A percentile compares a stretch with the other conserved stretches of the same genome.
phyloP scores from a whole-genome alignment of 2,797 vertebrate species.

The Gambelia wislizenii region DNA sequence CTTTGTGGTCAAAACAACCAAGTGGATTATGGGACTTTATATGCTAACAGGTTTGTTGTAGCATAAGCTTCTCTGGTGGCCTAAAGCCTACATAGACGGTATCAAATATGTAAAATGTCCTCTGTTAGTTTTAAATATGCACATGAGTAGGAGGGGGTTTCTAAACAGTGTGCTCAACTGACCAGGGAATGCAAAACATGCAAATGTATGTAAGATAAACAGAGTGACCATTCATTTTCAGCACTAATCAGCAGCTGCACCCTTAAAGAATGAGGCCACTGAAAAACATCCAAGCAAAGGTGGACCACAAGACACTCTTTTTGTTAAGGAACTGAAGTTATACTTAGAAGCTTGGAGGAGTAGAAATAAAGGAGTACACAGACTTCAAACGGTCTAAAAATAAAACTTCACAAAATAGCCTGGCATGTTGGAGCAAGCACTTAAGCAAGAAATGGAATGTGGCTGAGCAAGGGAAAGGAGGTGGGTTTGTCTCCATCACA shows the following conservation, averaged over 20 bases:
- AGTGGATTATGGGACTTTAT: background rate
- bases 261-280: background rate
- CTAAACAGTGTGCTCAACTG: background rate
- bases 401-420: background rate
- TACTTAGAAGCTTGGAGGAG: background rate
- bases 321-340: background rate
- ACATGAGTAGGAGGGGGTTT: background rate
- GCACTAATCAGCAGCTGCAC: background rate
- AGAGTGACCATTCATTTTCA: background rate
- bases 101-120: background rate
- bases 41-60: background rate
- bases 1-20: background rate
- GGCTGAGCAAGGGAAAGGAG: background rate
- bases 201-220: background rate
- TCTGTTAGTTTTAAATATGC: background rate
- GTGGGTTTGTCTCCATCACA: background rate
- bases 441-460: constrained; percentile 11
- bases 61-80: background rate
- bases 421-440: constrained; percentile 6
- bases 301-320: background rate
- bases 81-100: background rate
- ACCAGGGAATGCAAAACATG: background rate
- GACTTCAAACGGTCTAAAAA: background rate
- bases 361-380: background rate
- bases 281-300: background rate